Evolutionary conservation across 2,113 vertebrate species (phyloP).

Genomic region (Sphyrna mokarran): DNA sequence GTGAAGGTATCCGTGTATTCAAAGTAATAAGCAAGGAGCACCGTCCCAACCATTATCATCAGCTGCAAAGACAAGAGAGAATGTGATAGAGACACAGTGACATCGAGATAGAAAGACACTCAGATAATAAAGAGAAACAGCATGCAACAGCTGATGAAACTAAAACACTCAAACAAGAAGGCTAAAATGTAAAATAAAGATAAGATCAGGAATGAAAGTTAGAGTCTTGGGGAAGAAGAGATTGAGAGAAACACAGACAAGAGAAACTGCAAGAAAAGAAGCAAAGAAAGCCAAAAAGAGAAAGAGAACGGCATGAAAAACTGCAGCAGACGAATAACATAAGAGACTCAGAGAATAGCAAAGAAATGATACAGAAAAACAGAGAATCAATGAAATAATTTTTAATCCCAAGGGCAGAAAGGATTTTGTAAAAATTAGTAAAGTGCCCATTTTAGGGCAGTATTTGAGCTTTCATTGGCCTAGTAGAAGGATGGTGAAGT

Average conservation of each 20-base stretch:
- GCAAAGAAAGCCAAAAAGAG: slow-evolving; percentile 38
- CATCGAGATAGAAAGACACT: too few species aligned
- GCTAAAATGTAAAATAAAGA: background rate
- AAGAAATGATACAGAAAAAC: too few species aligned
- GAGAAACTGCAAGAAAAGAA: background rate
- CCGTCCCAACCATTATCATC: slow-evolving; percentile 77
- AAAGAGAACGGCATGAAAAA: background rate
- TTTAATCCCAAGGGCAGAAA: too few species aligned
- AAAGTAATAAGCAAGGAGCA: slow-evolving; percentile 82
- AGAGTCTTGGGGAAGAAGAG: background rate
- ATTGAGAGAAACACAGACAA: too few species aligned
- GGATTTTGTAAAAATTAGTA: too few species aligned
- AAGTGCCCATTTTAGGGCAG: too few species aligned
- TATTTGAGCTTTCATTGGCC: too few species aligned
- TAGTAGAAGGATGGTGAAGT: too few species aligned
- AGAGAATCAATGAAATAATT: too few species aligned
- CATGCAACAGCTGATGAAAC: background rate
- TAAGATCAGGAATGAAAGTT: background rate
- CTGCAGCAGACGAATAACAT: slow-evolving; percentile 41
- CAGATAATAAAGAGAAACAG: background rate
- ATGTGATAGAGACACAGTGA: background rate
- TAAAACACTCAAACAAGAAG: background rate
- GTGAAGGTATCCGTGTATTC: slow-evolving; percentile 88
- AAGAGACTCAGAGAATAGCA: background rate
- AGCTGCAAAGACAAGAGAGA: slow-evolving; percentile 73